Base-by-base conservation (phyloP, 2,797 vertebrate species). In the Garrulus glandarius region DNA sequence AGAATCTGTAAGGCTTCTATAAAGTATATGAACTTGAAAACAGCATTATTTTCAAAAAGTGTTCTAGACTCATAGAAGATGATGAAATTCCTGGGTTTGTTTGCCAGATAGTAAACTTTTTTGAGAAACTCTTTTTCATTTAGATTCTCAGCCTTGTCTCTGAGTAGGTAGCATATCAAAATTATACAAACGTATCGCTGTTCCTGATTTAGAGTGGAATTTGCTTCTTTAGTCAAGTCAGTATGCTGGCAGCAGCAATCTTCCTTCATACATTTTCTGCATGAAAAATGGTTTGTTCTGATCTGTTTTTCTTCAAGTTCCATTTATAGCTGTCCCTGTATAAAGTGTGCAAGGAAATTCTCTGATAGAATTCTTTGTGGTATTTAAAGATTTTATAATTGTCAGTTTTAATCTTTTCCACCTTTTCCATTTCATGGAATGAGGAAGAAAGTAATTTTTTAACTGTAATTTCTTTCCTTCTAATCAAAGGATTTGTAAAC, bases 351-450 rank as follows among this genome's bases (percentile, higher is more conserved):
- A 82, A 90, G 59, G 91, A 92, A 69, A 63, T 65, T 75, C 23
- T 91, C 69, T 79, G 49, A 64, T 65, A 77, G 41, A 79, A 71
- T 91, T 93, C 69, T 85, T 95, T 56, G 36, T 90, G 56, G 44
- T 79, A 81, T 89, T 89, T 92, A 84, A 89, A 91, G 53, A 88
- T 81, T 82, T 89, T 82, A 64, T 82, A 71, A 69, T 65, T 87
- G 55, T 93, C 87, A 78, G 71, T 88, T 95, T 95, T 96, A 97
- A 95, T 97, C 50, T 94, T 93, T 95, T 91, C 56, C 61, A 80
- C 83, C 49, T 95, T 56, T 94, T 92, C 77, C 92, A 52, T 96
- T 89, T 94, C 77, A 79, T 82, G 37, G 19, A 76, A 61, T 23
- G 39, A 93, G 44, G 14, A 75, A 70, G 76, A 81, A 87, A 13